A percentile compares a stretch with the other conserved stretches of the same genome.
Conservation (phyloP, 2,797 vertebrate genomes). For the Ceryle rudis region DNA sequence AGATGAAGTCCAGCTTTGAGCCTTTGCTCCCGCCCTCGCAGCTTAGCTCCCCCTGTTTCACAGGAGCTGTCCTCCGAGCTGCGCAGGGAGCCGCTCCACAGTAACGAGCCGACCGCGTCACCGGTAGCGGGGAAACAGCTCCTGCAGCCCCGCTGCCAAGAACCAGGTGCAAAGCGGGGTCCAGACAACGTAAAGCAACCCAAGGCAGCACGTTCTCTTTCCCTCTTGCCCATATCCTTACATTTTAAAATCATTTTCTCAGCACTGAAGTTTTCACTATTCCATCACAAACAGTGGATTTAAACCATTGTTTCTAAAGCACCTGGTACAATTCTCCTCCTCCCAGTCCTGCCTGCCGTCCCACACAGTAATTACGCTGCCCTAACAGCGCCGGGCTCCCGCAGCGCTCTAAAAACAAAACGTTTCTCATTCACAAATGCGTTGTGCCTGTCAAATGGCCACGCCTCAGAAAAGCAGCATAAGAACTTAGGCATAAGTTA, state of each 20-base stretch:
- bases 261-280: not conserved
- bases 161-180: not conserved
- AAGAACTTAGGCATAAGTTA: not conserved
- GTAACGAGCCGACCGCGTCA: no score
- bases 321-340: no score
- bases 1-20: not conserved
- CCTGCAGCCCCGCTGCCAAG: not conserved
- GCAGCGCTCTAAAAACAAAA: not conserved
- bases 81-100: fast-evolving
- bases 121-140: not conserved
- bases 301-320: not conserved
- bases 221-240: not conserved
- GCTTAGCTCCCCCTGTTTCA: not conserved
- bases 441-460: not conserved
- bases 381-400: not conserved
- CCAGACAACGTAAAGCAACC: not conserved
- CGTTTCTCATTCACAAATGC: not conserved
- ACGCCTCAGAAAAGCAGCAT: not conserved
- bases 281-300: not conserved
- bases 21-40: not conserved
- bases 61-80: not conserved
- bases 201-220: not conserved
- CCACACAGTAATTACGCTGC: no score
- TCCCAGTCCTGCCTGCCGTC: not conserved
- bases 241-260: not conserved